Evolutionary conservation across 2,888 invertebrate genomes (phyloP), one percentile per base, ranked within the genome.

Genomic region (Seladonia tumulorum): DNA sequence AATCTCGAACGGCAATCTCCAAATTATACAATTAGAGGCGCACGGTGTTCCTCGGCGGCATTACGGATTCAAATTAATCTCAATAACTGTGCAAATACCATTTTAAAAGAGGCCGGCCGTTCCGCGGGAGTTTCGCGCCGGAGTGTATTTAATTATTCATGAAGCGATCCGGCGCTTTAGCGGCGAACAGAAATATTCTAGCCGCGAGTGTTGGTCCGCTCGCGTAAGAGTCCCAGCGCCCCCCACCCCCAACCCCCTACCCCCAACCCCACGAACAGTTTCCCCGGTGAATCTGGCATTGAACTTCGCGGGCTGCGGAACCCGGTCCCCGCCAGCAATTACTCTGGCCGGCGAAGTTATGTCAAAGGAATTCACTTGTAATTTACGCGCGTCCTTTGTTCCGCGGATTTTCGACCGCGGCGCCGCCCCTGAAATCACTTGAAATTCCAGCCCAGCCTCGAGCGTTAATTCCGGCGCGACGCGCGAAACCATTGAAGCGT

Each of bases 311-410:
- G 10, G 12, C 4, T 60, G 47, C 1, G 35, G 14, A 18, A 10
- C 14, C 60, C 49, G 49, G 42, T 18, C 45, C 68, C 18, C 16
- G 60, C 16, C 16, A 39, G 63, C 66, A 42, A 74, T 74, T 74
- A 49, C 66, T 29, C 49, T 66, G 18, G 2, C 25, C 14, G 25
- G 45, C 49, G 29, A 79, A 79, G 79, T 79, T 79, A 79, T 66
- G 79, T 42, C 66, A 72, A 39, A 49, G 74, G 74, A 79, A 79
- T 79, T 66, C 66, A 39, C 63, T 49, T 39, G 79, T 74, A 79
- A 79, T 74, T 79, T 74, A 79, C 79, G 79, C 18, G 42, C 14
- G 18, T 47, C 57, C 70, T 71, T 76, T 71, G 76, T 71, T 35
- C 70, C 25, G 60, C 18, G 60, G 47, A 76, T 81, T 81, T 81